Percentiles rank a stretch among this genome's conserved stretches.
phyloP scores from a whole-genome alignment of 2,113 vertebrate genomes.

The Charina bottae region DNA sequence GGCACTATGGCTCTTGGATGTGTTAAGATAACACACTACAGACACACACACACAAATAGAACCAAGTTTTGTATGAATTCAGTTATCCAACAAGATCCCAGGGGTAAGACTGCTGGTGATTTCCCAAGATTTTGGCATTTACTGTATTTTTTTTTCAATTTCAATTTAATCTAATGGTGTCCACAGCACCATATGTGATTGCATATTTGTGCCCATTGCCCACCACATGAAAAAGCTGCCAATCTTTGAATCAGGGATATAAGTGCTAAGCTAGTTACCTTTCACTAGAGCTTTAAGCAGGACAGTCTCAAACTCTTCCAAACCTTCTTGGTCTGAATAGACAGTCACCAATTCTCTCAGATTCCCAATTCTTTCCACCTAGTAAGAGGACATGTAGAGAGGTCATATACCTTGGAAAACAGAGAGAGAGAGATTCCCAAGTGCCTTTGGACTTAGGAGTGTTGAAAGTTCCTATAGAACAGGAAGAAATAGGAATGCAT shows the following conservation, averaged over 20 bases:
- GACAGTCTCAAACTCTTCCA: constrained; percentile 86
- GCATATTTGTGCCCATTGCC: not conserved
- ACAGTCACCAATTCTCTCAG: constrained; percentile 82
- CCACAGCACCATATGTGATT: not conserved
- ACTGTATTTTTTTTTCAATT: not conserved
- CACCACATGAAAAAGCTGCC: not conserved
- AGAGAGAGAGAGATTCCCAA: not conserved
- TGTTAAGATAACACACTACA: not conserved
- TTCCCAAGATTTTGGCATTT: too few species aligned
- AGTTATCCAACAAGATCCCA: not conserved
- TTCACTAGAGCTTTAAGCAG: constrained; percentile 84
- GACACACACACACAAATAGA: not conserved
- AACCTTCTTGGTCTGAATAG: constrained; percentile 81
- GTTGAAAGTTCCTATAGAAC: not conserved
- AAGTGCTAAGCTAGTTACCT: constrained; percentile 65
- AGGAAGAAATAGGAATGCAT: not conserved
- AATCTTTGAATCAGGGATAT: not conserved
- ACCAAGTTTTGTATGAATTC: not conserved
- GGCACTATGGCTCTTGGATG: not conserved
- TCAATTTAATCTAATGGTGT: not conserved
- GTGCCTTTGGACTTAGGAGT: not conserved
- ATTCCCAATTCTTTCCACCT: constrained; percentile 78
- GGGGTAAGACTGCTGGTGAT: not conserved
- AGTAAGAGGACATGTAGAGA: not conserved
- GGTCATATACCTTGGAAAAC: not conserved